These are phyloP conservation scores for Pyrgus malvae DNA, from an alignment of 2,888 invertebrate genomes.

Conservation along the genomic window DNA sequence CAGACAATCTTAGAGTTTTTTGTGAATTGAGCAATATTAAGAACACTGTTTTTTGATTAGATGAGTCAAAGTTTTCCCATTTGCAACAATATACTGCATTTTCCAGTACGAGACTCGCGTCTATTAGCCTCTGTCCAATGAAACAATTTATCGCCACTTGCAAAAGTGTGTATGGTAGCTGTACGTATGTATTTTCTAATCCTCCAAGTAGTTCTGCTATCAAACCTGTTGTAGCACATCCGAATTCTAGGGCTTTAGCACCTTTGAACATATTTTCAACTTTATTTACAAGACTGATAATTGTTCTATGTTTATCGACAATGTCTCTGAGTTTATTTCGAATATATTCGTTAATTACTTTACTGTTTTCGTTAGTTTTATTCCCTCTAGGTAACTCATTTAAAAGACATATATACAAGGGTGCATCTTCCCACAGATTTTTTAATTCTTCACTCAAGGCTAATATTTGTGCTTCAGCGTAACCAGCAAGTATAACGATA, in stretches of 20 bases:
- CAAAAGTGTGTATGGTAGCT: conserved; percentile 50
- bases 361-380: conserved; percentile 10
- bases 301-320: conserved; percentile 44
- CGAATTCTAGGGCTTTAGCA: conserved; percentile 52
- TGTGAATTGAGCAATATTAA: conserved; percentile 56
- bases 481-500: conserved; percentile 49
- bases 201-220: conserved; percentile 57
- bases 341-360: conserved; percentile 44
- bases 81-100: conserved; percentile 53
- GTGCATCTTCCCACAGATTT: conserved; percentile 48
- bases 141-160: conserved; percentile 57
- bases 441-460: conserved; percentile 50
- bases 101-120: conserved; percentile 51
- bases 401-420: too few relatives aligned
- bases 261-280: conserved; percentile 47
- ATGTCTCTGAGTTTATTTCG: conserved; percentile 41
- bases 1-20: conserved; percentile 53
- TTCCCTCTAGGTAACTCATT: conserved; percentile 27
- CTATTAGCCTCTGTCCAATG: conserved; percentile 54
- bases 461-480: conserved; percentile 55
- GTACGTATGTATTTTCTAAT: conserved; percentile 52
- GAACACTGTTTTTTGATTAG: conserved; percentile 53
- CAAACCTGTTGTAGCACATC: conserved; percentile 46
- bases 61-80: conserved; percentile 59
- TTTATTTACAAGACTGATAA: conserved; percentile 41